phyloP scores from a whole-genome alignment of 2,113 vertebrate species.

The Hymenochirus boettgeri region DNA sequence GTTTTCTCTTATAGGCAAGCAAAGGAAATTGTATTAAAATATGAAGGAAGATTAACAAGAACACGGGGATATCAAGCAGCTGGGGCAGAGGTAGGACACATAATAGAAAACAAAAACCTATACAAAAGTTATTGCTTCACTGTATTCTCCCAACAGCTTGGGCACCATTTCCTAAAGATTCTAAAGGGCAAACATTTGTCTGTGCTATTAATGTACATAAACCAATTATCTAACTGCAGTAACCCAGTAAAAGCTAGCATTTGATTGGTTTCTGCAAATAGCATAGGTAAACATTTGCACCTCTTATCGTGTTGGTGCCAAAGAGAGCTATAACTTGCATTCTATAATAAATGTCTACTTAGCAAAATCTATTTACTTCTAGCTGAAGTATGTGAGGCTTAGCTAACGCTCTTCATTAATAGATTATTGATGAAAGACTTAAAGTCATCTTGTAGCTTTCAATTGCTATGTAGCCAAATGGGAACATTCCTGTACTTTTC shows the following conservation, averaged over 20 bases:
- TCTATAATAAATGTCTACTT: conserved; percentile 4
- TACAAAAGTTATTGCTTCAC: neutral
- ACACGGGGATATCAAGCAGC: conserved; percentile 95
- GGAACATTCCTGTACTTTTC: neutral
- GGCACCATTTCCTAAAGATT: too few relatives aligned
- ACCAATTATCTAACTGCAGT: too few relatives aligned
- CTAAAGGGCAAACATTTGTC: too few relatives aligned
- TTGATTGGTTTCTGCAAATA: too few relatives aligned
- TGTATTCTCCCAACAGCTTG: neutral
- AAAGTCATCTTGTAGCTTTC: neutral
- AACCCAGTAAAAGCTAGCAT: too few relatives aligned
- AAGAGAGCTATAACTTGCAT: neutral
- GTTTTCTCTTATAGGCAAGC: conserved; percentile 72
- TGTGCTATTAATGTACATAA: too few relatives aligned
- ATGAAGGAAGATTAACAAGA: conserved; percentile 88
- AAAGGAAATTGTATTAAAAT: conserved; percentile 86
- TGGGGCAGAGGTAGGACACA: conserved; percentile 78
- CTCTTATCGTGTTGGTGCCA: too few relatives aligned
- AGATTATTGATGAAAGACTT: conserved; percentile 6
- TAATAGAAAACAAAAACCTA: neutral
- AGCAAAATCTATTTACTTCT: neutral
- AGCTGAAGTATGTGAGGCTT: neutral
- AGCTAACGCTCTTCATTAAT: neutral
- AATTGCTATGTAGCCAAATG: neutral
- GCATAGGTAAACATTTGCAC: too few relatives aligned